Percentiles rank a stretch among this genome's conserved stretches.
Evolutionary conservation across 2,797 vertebrate species (phyloP).

Genomic region (Eidolon dupreanum): DNA sequence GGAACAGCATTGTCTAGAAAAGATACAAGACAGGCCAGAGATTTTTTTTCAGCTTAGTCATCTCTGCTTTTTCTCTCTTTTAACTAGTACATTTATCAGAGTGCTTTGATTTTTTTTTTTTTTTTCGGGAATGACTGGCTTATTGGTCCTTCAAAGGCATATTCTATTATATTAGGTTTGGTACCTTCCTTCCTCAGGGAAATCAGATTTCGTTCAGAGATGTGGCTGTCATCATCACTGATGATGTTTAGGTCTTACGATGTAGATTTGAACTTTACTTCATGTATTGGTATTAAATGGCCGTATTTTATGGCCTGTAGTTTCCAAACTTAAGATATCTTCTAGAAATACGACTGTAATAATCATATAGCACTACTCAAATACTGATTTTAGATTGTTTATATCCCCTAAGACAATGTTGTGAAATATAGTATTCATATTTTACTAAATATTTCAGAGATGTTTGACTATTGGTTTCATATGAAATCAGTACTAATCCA

Average conservation of each 20-base stretch:
- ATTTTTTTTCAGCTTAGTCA: constrained; percentile 27
- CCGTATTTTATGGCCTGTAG: background rate
- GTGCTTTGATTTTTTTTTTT: constrained; percentile 15
- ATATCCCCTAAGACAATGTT: background rate
- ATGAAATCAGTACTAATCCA: background rate
- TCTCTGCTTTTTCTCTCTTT: constrained; percentile 9
- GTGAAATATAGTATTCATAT: background rate
- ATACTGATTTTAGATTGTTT: background rate
- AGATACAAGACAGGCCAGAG: constrained; percentile 16
- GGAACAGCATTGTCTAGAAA: background rate
- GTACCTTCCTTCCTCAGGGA: background rate
- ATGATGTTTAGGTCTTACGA: background rate
- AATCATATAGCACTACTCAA: background rate
- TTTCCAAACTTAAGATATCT: constrained; percentile 33
- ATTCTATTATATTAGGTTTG: background rate
- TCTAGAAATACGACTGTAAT: constrained; percentile 18
- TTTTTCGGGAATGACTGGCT: background rate
- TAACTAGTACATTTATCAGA: constrained; percentile 32
- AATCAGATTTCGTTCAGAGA: background rate
- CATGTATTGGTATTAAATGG: background rate
- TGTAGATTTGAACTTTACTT: constrained; percentile 37
- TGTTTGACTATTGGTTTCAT: constrained; percentile 30
- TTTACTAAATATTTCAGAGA: constrained; percentile 41
- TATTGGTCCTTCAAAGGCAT: background rate
- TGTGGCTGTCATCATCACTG: background rate